Conservation (phyloP, 2,888 invertebrate species). For the Leptinotarsa haldemani region DNA sequence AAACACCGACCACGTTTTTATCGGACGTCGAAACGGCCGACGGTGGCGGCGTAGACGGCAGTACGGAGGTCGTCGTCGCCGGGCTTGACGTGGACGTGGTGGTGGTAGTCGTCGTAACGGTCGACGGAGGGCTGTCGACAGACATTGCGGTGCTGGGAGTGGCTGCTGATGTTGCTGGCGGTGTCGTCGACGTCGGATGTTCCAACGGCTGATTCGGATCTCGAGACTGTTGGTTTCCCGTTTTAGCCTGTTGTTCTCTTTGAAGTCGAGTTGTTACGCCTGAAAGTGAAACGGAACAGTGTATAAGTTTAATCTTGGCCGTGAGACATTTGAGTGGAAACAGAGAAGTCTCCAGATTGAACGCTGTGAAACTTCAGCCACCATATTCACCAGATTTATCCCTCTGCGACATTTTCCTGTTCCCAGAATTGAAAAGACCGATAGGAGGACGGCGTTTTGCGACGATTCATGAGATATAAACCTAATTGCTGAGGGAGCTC, state of each 20-base stretch:
- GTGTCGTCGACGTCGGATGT: conserved; percentile 48
- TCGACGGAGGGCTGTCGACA: conserved; percentile 20
- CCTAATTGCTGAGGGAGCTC: no score
- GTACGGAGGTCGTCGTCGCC: conserved; percentile 55
- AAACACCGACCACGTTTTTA: neutral
- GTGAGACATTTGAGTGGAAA: neutral
- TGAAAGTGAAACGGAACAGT: conserved; percentile 34
- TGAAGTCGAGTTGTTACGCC: conserved; percentile 89
- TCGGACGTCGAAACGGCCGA: conserved; percentile 30
- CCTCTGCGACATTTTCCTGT: no score
- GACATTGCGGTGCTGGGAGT: conserved; percentile 26
- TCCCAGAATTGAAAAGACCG: no score
- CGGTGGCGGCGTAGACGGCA: conserved; percentile 46
- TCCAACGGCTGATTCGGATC: conserved; percentile 46
- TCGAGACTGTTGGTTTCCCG: conserved; percentile 66
- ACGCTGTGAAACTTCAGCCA: neutral
- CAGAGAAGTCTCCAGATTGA: neutral
- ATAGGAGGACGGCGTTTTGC: no score
- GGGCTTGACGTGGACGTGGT: conserved; percentile 46
- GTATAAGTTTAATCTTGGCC: neutral
- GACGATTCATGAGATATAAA: no score
- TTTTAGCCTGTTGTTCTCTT: conserved; percentile 80
- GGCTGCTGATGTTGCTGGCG: conserved; percentile 37
- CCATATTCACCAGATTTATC: no score
- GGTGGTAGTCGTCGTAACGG: conserved; percentile 32